Evolutionary conservation across 2,113 vertebrate species (phyloP), one percentile per base, ranked within the genome.

Genomic region (Rattus rattus): DNA sequence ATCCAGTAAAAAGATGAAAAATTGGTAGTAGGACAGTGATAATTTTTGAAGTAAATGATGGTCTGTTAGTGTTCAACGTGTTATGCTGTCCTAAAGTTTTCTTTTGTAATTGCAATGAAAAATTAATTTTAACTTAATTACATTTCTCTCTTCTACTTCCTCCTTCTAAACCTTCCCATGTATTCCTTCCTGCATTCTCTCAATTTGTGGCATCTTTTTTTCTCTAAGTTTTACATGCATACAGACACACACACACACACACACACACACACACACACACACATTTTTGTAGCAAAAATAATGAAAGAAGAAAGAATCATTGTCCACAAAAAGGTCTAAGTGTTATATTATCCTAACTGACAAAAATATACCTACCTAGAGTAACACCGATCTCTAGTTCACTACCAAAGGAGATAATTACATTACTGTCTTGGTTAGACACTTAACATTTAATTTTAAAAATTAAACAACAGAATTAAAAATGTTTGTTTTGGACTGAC

Each of bases 381-480:
- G 17, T 16, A 33, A 56, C 17, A 36, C 79, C 16, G 1, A 12
- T 67, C 65, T 47, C 76, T 30, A 75, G 39, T 75, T 75, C 16
- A 75, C 47, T 52, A 20, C 52, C 16, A 36, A 56, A 36, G 30
- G 3, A 56, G 33, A 13, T 81, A 67, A 81, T 20, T 91, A 69
- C 16, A 88, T 16, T 28, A 79, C 5, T 91, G 73, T 17, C 88
- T 95, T 70, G 8, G 75, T 91, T 86, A 91, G 24, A 75, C 13
- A 67, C 54, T 49, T 94, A 39, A n/a, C n/a, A n/a, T n/a, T n/a
- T n/a, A n/a, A n/a, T n/a, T n/a, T 22, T 67, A 70, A 97, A 56
- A 79, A 47, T 13, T 14, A 96, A 90, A 54, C 39, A 85, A 24
- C 30, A 26, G 73, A 77, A 54, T 90, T 95, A n/a, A 30, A 94